Conservation (phyloP, 2,113 vertebrate species). For the Anser cygnoides region DNA sequence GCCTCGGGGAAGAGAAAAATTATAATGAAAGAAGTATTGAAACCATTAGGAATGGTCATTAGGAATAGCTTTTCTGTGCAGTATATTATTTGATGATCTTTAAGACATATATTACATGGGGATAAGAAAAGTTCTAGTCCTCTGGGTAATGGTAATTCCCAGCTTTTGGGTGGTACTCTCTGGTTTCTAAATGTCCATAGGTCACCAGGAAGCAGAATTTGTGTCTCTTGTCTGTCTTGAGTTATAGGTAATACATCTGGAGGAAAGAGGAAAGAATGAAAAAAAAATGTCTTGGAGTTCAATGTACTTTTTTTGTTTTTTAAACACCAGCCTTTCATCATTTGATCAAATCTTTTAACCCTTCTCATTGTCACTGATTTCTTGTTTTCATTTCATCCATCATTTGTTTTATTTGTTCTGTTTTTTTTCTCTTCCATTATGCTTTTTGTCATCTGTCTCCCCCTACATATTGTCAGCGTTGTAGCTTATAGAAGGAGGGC, state of each 20-base stretch:
- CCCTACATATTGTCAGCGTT: background rate
- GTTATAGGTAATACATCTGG: background rate
- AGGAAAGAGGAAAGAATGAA: background rate
- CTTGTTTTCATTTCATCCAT: background rate
- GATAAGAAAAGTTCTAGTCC: background rate
- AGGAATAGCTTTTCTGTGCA: slow-evolving; percentile 25
- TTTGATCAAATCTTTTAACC: background rate
- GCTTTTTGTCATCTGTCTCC: background rate
- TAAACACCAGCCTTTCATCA: background rate
- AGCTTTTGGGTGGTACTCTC: background rate
- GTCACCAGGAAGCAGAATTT: background rate
- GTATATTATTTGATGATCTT: slow-evolving; percentile 7
- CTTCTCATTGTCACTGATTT: background rate
- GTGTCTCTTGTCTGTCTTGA: background rate
- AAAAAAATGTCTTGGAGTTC: background rate
- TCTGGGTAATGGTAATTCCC: background rate
- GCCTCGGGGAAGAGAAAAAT: slow-evolving; percentile 56
- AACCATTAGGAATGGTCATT: slow-evolving; percentile 46
- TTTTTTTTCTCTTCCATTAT: background rate
- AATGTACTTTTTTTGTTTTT: background rate
- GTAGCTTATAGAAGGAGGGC: background rate
- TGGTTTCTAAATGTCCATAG: background rate
- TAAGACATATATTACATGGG: background rate
- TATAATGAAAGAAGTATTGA: slow-evolving; percentile 45
- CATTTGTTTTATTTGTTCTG: background rate